Percentiles rank a stretch among this genome's conserved stretches.
Conservation (phyloP, 2,888 invertebrate genomes). For the Meganola albula region DNA sequence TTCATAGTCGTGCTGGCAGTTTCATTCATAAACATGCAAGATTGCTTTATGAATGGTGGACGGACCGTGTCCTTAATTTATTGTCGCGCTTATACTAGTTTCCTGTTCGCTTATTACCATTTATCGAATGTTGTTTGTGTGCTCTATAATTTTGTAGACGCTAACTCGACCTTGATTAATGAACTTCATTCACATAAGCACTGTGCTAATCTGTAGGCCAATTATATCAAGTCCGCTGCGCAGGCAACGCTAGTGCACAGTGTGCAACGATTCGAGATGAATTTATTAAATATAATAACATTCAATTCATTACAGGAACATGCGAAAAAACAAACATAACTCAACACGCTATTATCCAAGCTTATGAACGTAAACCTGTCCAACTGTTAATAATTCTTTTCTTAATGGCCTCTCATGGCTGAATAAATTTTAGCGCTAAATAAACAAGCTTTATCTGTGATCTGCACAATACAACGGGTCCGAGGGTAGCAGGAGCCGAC, state of each 20-base stretch:
- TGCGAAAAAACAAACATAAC: slow-evolving; percentile 49
- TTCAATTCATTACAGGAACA: slow-evolving; percentile 57
- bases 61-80: slow-evolving; percentile 59
- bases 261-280: slow-evolving; percentile 30
- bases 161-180: slow-evolving; percentile 55
- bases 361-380: slow-evolving; percentile 63
- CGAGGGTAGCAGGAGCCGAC: slow-evolving; percentile 64
- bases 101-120: slow-evolving; percentile 62
- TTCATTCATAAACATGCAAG: slow-evolving; percentile 73
- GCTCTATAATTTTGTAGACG: slow-evolving; percentile 51
- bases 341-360: slow-evolving; percentile 49
- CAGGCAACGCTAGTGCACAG: slow-evolving; percentile 14
- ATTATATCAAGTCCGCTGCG: slow-evolving; percentile 27
- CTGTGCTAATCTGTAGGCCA: slow-evolving; percentile 32
- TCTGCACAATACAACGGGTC: slow-evolving; percentile 68
- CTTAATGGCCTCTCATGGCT: slow-evolving; percentile 64
- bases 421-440: slow-evolving; percentile 73
- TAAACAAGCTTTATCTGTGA: slow-evolving; percentile 71
- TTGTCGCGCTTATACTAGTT: slow-evolving; percentile 52
- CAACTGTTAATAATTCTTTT: slow-evolving; percentile 61
- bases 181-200: slow-evolving; percentile 50
- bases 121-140: slow-evolving; percentile 58
- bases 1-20: slow-evolving; percentile 40
- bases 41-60: slow-evolving; percentile 68
- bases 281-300: slow-evolving; percentile 51